phyloP scores from a whole-genome alignment of 2,113 vertebrate species.

The Scopus umbretta region DNA sequence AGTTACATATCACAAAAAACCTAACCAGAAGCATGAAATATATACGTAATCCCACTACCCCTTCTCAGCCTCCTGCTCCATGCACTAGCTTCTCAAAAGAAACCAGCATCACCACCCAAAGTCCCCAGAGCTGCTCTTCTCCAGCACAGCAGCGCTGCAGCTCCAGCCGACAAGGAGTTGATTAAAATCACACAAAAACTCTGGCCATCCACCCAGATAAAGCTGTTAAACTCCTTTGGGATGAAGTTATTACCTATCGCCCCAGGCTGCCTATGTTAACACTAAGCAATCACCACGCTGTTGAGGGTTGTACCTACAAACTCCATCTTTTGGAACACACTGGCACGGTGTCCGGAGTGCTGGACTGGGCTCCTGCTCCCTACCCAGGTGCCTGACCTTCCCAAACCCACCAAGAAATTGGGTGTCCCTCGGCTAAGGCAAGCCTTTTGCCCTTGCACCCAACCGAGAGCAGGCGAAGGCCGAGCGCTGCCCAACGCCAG shows the following conservation, averaged over 20 bases:
- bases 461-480: accelerated
- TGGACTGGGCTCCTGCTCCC: not conserved
- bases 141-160: not conserved
- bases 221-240: not conserved
- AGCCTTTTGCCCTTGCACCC: not conserved
- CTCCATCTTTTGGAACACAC: accelerated
- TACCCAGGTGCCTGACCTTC: not conserved
- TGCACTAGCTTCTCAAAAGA: not conserved
- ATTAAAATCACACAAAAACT: not conserved
- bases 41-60: accelerated
- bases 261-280: accelerated
- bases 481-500: not conserved
- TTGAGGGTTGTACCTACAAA: not conserved
- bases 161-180: not conserved
- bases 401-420: not conserved
- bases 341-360: not conserved
- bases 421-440: accelerated
- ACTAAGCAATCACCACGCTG: accelerated
- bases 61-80: not conserved
- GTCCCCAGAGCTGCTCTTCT: not conserved
- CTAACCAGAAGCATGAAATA: not conserved
- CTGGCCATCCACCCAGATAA: not conserved
- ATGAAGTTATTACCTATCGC: not conserved
- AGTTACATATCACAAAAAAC: not conserved
- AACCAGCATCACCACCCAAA: not conserved